phyloP scores from a whole-genome alignment of 2,888 invertebrate species.

The Aporophyla nigra region DNA sequence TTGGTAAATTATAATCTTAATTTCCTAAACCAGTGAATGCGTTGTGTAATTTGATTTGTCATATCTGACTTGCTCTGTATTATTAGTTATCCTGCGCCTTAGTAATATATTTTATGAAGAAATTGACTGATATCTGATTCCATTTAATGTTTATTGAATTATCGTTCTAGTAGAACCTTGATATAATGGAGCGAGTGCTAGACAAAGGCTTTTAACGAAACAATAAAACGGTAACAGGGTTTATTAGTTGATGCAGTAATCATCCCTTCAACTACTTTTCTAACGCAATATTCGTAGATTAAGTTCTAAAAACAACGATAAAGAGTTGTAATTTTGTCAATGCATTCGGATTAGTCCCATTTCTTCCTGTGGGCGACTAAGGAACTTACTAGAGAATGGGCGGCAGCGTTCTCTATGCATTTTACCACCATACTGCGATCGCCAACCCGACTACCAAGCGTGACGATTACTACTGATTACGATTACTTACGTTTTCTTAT shows the following conservation, averaged over 20 bases:
- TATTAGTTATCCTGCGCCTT: conserved; percentile 20
- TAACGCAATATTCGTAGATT: neutral
- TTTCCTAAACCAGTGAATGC: conserved; percentile 75
- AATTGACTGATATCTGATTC: conserved; percentile 41
- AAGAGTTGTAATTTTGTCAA: neutral
- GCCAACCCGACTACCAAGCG: too few species aligned
- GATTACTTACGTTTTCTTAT: neutral
- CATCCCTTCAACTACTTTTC: too few species aligned
- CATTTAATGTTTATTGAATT: conserved; percentile 28
- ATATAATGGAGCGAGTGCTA: neutral
- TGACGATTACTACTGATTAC: too few species aligned
- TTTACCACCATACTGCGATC: too few species aligned
- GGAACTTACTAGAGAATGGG: too few species aligned
- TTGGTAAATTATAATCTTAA: conserved; percentile 70
- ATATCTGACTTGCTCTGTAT: conserved; percentile 65
- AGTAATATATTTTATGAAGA: conserved; percentile 1
- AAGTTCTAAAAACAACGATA: neutral
- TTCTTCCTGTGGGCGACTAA: too few species aligned
- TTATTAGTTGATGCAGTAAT: neutral
- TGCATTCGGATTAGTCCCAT: neutral
- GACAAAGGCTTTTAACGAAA: neutral
- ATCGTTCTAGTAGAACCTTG: conserved; percentile 2
- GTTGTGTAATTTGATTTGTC: conserved; percentile 71
- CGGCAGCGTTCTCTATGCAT: too few species aligned
- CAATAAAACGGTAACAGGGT: neutral